These are phyloP conservation scores for Ips typographus DNA, from an alignment of 1,140 invertebrate genomes.

Conservation along the genomic window DNA sequence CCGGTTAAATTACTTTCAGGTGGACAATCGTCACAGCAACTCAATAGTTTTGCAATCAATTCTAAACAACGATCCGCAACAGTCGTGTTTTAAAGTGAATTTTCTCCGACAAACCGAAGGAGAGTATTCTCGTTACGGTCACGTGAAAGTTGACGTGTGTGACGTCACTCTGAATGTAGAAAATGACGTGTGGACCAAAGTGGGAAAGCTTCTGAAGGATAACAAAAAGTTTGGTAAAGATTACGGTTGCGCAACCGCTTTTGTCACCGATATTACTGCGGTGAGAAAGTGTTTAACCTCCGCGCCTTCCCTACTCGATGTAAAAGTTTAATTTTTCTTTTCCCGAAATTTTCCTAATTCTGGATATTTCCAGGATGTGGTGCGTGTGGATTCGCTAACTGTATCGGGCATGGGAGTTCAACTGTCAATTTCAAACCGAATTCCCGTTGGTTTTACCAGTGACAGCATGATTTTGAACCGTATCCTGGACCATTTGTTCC, in stretches of 20 bases:
- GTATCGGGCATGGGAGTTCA: conserved; percentile 56
- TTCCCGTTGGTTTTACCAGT: conserved; percentile 54
- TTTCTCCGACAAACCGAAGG: conserved; percentile 56
- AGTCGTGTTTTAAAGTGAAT: conserved; percentile 69
- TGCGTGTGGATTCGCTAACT: conserved; percentile 56
- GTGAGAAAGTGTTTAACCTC: conserved; percentile 40
- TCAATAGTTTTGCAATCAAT: conserved; percentile 71
- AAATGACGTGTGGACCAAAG: conserved; percentile 67
- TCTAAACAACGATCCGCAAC: conserved; percentile 47
- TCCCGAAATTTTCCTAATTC: too few relatives aligned
- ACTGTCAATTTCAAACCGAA: conserved; percentile 68
- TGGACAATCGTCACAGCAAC: conserved; percentile 83
- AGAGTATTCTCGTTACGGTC: conserved; percentile 63
- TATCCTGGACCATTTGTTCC: conserved; percentile 49
- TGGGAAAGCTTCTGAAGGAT: conserved; percentile 38
- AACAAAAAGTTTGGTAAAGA: conserved; percentile 41
- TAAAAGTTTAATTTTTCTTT: too few relatives aligned
- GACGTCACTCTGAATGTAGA: conserved; percentile 76
- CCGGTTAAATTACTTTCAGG: conserved; percentile 65
- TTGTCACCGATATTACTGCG: conserved; percentile 41
- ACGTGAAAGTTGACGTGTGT: conserved; percentile 69
- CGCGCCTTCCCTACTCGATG: conserved; percentile 13
- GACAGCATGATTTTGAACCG: conserved; percentile 50
- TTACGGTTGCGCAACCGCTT: conserved; percentile 31
- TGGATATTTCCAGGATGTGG: conserved; percentile 18